Percentiles rank a stretch among this genome's conserved stretches.
phyloP scores from a whole-genome alignment of 2,113 vertebrate species.

The Serinus canaria region DNA sequence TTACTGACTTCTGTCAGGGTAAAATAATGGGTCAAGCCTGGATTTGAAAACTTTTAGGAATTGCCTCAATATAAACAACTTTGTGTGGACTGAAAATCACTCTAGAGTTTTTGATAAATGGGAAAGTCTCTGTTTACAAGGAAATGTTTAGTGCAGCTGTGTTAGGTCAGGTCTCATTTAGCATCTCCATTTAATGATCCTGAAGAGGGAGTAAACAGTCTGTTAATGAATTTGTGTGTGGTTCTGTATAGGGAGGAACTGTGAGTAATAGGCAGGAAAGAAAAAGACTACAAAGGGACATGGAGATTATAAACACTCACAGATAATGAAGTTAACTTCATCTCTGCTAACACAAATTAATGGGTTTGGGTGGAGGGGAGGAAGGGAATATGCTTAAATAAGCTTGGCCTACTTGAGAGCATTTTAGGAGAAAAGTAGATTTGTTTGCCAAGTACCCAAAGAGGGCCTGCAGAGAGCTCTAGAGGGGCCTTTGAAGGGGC shows the following conservation, averaged over 20 bases:
- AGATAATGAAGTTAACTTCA: slow-evolving; percentile 15
- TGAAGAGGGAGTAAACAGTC: slow-evolving; percentile 50
- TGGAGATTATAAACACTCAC: not conserved
- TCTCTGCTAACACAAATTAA: not conserved
- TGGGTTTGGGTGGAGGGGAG: not conserved
- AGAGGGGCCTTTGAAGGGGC: not conserved
- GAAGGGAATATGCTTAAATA: not conserved
- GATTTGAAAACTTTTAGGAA: not conserved
- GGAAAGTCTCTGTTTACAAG: not conserved
- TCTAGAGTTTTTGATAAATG: slow-evolving; percentile 11
- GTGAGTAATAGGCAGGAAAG: slow-evolving; percentile 8
- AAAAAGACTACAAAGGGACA: not conserved
- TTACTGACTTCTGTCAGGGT: not conserved
- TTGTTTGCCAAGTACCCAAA: not conserved
- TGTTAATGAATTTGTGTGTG: slow-evolving; percentile 41
- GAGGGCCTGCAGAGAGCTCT: not conserved
- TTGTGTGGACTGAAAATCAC: not conserved
- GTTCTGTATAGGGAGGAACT: slow-evolving; percentile 1
- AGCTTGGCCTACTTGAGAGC: not conserved
- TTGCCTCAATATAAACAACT: not conserved
- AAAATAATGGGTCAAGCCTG: not conserved
- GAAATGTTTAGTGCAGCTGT: slow-evolving; percentile 18
- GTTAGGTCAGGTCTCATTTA: slow-evolving; percentile 47
- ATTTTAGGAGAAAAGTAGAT: not conserved
- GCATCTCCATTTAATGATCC: slow-evolving; percentile 51